Base-by-base conservation (phyloP, 1,140 invertebrate genomes). In the Pachypsylla venusta region DNA sequence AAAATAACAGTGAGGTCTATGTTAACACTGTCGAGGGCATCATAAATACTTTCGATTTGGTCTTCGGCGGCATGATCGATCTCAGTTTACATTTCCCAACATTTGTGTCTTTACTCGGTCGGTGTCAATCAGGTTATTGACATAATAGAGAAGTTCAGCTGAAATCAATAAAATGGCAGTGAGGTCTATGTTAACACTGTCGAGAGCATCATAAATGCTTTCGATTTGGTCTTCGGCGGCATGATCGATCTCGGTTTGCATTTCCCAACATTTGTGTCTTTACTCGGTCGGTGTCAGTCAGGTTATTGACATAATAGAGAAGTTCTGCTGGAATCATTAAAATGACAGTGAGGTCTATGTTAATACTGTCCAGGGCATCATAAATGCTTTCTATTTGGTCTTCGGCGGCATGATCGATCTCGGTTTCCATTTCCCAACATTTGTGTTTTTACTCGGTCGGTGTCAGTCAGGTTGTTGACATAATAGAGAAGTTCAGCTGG, bases 301-400 rank as follows among this genome's bases (percentile, higher is more conserved):
- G n/a, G n/a, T n/a, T n/a, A n/a, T n/a, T n/a, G n/a, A n/a, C n/a
- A n/a, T n/a, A n/a, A n/a, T n/a, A n/a, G n/a, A n/a, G n/a, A n/a
- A n/a, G n/a, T n/a, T n/a, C n/a, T n/a, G n/a, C n/a, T n/a, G n/a
- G n/a, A n/a, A n/a, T n/a, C n/a, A n/a, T n/a, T n/a, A n/a, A n/a
- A n/a, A n/a, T n/a, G n/a, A n/a, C n/a, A n/a, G n/a, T n/a, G n/a
- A n/a, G n/a, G n/a, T n/a, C 42, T 19, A 48, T 19, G n/a, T 48
- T 48, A 4, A 48, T 22, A 22, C 42, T 48, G n/a, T 48, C 42
- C 42, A 48, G n/a, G n/a, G 42, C 42, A 19, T 48, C 42, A 22
- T 48, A 48, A 22, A 48, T 48, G n/a, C 42, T 48, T 19, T 48
- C 42, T 19, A 48, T n/a, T 19, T 48, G 42, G n/a, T 48, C 42